phyloP scores from a whole-genome alignment of 2,797 vertebrate genomes.

The Leptatherina wallacei region DNA sequence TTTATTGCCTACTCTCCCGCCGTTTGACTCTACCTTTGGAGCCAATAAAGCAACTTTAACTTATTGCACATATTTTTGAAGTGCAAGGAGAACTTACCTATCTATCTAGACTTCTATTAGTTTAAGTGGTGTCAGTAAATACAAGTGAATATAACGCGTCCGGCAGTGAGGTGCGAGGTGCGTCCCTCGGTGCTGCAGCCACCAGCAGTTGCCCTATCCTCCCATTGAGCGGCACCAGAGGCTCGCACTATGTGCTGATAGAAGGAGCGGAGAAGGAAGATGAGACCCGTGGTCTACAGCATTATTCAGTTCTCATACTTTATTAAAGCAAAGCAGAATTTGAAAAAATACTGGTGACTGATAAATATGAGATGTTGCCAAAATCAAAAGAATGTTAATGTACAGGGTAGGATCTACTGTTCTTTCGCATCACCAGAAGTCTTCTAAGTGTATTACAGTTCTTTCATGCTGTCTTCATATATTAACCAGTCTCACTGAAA shows the following conservation, averaged over 20 bases:
- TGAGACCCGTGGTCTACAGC: constrained; percentile 27
- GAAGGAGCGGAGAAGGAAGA: constrained; percentile 24
- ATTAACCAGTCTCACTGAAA: constrained; percentile 26
- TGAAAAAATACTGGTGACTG: not conserved
- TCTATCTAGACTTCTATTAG: constrained; percentile 10
- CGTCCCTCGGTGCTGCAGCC: constrained; percentile 66
- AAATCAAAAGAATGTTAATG: not conserved
- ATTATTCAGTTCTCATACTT: constrained; percentile 8
- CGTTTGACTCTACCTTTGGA: constrained; percentile 44
- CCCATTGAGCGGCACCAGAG: constrained; percentile 96
- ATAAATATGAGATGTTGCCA: not conserved
- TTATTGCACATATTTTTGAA: constrained; percentile 56
- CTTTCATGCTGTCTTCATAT: not conserved
- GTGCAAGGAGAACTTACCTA: not conserved
- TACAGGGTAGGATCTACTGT: not conserved
- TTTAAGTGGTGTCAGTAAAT: constrained; percentile 49
- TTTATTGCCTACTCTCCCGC: constrained; percentile 52
- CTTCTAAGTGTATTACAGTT: not conserved
- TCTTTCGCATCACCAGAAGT: not conserved
- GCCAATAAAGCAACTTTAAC: constrained; percentile 52
- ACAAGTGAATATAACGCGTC: constrained; percentile 12
- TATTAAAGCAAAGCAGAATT: constrained; percentile 9
- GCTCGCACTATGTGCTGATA: constrained; percentile 66
- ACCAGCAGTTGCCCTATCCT: constrained; percentile 86
- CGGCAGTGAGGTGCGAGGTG: constrained; percentile 41